Percentiles rank a stretch among this genome's conserved stretches.
Evolutionary conservation across 2,797 vertebrate genomes (phyloP).

Genomic region (Rousettus madagascariensis): DNA sequence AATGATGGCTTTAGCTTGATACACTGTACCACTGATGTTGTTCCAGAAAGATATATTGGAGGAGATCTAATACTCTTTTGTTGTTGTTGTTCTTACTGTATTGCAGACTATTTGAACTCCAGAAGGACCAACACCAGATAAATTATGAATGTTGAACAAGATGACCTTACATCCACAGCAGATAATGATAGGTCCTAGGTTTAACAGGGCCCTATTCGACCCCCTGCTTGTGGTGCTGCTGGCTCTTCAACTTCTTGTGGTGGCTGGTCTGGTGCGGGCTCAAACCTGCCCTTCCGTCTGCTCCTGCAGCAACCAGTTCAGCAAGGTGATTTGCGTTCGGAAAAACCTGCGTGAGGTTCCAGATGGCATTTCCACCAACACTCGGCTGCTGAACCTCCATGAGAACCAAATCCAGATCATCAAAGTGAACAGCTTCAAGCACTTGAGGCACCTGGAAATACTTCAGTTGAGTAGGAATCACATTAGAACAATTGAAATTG

Average conservation of each 20-base stretch:
- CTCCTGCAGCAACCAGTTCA: constrained; percentile 99
- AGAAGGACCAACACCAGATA: constrained; percentile 94
- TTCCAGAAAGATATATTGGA: not conserved
- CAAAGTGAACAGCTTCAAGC: constrained; percentile 99
- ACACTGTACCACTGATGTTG: not conserved
- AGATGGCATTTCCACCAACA: constrained; percentile 99
- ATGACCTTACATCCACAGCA: constrained; percentile 99
- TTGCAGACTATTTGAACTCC: constrained; percentile 86
- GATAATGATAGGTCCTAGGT: constrained; percentile 99
- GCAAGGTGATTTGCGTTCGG: constrained; percentile 99
- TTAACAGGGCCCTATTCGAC: constrained; percentile 99
- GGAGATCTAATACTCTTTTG: constrained; percentile 57
- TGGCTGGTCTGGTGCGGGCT: constrained; percentile 97
- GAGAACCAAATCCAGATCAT: constrained; percentile 99
- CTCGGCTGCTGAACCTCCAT: constrained; percentile 97
- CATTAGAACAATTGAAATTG: constrained; percentile 98
- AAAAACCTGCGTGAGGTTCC: constrained; percentile 97
- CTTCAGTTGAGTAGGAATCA: constrained; percentile 99
- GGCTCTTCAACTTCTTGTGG: constrained; percentile 98
- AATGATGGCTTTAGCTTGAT: not conserved
- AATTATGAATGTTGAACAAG: constrained; percentile 99
- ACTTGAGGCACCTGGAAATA: constrained; percentile 98
- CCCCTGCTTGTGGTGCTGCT: constrained; percentile 99
- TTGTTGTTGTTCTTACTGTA: constrained; percentile 58
- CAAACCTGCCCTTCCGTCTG: constrained; percentile 99